phyloP scores from a whole-genome alignment of 2,113 vertebrate genomes.

The Dendrocopos noguchii region DNA sequence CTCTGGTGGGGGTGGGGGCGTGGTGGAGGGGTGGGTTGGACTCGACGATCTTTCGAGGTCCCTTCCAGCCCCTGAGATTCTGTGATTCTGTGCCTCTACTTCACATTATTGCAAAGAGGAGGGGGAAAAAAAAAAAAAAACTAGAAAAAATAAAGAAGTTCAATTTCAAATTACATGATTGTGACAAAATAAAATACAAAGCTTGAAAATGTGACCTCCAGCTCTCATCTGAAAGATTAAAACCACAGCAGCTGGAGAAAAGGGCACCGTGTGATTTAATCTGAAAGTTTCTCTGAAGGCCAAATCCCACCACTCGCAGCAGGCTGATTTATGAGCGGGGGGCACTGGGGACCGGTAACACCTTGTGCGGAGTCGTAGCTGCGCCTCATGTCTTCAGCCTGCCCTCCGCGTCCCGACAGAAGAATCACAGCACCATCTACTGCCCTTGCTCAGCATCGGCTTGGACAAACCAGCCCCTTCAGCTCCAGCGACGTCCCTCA shows the following conservation, averaged over 20 bases:
- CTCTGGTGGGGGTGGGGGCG: too few relatives aligned
- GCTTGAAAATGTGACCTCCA: not conserved
- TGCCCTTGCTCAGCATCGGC: not conserved
- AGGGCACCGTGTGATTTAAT: not conserved
- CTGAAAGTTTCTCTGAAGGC: not conserved
- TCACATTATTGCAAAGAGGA: accelerated
- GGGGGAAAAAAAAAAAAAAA: not conserved
- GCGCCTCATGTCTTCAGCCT: not conserved
- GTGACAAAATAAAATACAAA: not conserved
- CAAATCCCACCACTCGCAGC: not conserved
- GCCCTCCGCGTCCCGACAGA: not conserved
- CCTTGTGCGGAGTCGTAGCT: not conserved
- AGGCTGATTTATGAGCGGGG: not conserved
- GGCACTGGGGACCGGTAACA: not conserved
- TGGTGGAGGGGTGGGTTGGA: too few relatives aligned
- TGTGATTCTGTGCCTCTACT: not conserved
- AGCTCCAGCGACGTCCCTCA: not conserved
- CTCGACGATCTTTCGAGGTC: too few relatives aligned
- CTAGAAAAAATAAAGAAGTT: too few relatives aligned
- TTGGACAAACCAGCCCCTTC: not conserved
- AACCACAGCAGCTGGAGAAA: not conserved
- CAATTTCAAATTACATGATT: not conserved
- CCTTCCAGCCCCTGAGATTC: too few relatives aligned
- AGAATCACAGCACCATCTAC: slow-evolving; percentile 72
- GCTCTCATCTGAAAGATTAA: not conserved